Conservation (phyloP, 1,140 invertebrate genomes). For the Arctopsyche grandis region DNA sequence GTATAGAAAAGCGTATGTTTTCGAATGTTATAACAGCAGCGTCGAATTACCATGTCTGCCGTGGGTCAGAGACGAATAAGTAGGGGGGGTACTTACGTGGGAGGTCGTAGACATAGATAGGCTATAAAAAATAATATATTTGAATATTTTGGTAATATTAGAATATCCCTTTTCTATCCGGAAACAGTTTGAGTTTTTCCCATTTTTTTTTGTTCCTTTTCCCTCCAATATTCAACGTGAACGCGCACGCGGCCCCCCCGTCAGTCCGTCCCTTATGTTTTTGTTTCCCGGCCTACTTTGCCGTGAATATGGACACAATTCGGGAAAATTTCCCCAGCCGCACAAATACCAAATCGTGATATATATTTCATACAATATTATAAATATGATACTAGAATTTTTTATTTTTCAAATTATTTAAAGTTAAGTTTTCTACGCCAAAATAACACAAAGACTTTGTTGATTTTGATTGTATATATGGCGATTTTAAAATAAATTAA, state of each 20-base stretch:
- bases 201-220: constrained; percentile 27
- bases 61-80: constrained; percentile 39
- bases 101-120: constrained; percentile 45
- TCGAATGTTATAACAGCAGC: constrained; percentile 49
- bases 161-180: constrained; percentile 62
- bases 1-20: constrained; percentile 43
- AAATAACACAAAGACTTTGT: too few relatives aligned
- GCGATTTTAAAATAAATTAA: too few relatives aligned
- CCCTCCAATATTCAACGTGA: neutral
- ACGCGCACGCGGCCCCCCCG: neutral
- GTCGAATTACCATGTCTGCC: constrained; percentile 51
- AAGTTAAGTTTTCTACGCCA: neutral
- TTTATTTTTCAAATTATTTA: neutral
- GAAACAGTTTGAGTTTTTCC: constrained; percentile 45
- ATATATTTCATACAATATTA: neutral
- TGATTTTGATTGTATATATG: too few relatives aligned
- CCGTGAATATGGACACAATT: constrained; percentile 30
- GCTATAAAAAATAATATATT: constrained; percentile 70
- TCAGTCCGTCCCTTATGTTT: constrained; percentile 20
- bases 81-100: constrained; percentile 4
- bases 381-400: neutral
- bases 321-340: constrained; percentile 4
- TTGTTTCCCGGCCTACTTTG: constrained; percentile 20
- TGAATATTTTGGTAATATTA: constrained; percentile 69
- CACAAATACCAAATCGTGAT: constrained; percentile 21